These are phyloP conservation scores for Micromesistius poutassou DNA, from an alignment of 2,797 vertebrate genomes.

Conservation along the genomic window DNA sequence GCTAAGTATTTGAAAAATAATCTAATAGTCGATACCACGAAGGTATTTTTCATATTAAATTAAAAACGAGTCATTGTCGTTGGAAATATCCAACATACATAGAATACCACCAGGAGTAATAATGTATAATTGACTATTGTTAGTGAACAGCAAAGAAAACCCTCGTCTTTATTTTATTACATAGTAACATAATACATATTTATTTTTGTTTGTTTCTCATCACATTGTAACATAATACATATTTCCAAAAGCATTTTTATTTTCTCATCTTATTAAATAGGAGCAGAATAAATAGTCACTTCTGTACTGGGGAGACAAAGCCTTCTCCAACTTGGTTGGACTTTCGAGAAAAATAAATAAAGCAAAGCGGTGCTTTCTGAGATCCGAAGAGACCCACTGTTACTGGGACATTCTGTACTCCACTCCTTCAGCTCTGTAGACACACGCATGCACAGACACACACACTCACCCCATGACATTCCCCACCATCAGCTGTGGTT, in stretches of 20 bases:
- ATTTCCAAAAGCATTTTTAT: conserved; percentile 64
- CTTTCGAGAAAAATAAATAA: conserved; percentile 41
- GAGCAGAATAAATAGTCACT: conserved; percentile 74
- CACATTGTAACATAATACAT: conserved; percentile 75
- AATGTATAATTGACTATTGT: conserved; percentile 63
- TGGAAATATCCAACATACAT: conserved; percentile 9
- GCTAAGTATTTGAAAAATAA: too few relatives aligned
- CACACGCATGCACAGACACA: conserved; percentile 25
- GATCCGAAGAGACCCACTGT: conserved; percentile 50
- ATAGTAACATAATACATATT: conserved; percentile 70
- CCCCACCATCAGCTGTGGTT: conserved; percentile 35
- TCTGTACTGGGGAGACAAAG: conserved; percentile 58
- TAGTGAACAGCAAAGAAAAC: conserved; percentile 65
- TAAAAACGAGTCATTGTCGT: background rate
- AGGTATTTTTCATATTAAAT: background rate
- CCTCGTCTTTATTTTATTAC: conserved; percentile 67
- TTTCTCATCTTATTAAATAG: conserved; percentile 69
- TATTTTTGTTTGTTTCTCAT: conserved; percentile 70
- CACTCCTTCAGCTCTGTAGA: conserved; percentile 27
- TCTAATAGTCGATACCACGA: too few relatives aligned
- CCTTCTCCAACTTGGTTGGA: conserved; percentile 36
- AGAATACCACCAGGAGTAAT: conserved; percentile 46
- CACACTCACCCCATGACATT: conserved; percentile 31
- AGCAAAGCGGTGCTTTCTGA: conserved; percentile 42
- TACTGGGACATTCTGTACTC: conserved; percentile 34